Percentiles rank a stretch among this genome's conserved stretches.
These are phyloP conservation scores for Sebastes paucispinis DNA, from an alignment of 2,797 vertebrate genomes.

Conservation along the genomic window DNA sequence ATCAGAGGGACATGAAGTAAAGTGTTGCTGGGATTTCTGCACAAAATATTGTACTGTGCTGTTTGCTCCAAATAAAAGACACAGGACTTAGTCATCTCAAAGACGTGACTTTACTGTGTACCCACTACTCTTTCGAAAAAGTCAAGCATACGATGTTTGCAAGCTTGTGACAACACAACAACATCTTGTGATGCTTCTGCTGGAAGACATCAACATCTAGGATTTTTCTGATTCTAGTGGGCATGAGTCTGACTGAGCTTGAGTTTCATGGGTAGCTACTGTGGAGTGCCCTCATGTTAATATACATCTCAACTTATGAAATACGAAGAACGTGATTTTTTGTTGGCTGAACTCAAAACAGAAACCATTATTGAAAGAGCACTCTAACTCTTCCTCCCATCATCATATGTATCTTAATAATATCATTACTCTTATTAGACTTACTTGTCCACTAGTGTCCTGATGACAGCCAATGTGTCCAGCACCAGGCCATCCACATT, in stretches of 20 bases:
- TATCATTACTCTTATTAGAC: constrained; percentile 54
- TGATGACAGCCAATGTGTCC: constrained; percentile 97
- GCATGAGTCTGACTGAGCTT: neutral
- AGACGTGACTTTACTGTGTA: neutral
- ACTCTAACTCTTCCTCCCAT: neutral
- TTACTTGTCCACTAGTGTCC: constrained; percentile 99
- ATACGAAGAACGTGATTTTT: neutral
- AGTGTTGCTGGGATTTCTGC: neutral
- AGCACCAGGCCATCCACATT: constrained; percentile 97
- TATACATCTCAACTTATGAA: neutral
- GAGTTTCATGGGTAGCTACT: neutral
- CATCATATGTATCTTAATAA: neutral
- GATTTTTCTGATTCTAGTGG: neutral
- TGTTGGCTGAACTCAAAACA: neutral
- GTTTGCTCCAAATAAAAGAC: neutral
- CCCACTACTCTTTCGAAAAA: neutral
- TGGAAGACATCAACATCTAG: neutral
- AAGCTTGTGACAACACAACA: neutral
- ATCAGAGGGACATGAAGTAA: neutral
- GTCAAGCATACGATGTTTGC: neutral
- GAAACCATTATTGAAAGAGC: neutral
- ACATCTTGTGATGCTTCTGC: neutral
- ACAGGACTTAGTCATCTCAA: neutral
- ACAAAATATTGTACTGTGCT: neutral
- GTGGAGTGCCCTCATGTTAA: neutral